Percentiles rank a stretch among this genome's conserved stretches.
Evolutionary conservation across 2,113 vertebrate species (phyloP).

Genomic region (Aleadryas rufinucha): DNA sequence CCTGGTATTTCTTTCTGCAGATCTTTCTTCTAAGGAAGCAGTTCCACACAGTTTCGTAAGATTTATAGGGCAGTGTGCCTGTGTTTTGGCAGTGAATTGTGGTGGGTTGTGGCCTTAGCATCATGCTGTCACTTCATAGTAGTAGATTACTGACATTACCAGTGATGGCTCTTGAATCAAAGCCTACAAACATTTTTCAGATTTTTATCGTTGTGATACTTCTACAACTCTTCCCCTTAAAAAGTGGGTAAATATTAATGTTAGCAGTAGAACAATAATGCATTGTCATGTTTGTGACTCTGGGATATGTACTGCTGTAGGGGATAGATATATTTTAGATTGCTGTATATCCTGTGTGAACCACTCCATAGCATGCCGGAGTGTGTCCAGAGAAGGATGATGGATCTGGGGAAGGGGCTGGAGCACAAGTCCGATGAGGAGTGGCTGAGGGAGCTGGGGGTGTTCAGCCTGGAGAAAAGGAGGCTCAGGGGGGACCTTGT

Average conservation of each 20-base stretch:
- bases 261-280: background rate
- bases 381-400: background rate
- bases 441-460: background rate
- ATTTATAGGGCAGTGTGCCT: background rate
- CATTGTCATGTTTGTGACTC: background rate
- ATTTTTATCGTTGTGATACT: background rate
- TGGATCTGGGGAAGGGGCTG: background rate
- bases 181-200: background rate
- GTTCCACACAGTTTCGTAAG: background rate
- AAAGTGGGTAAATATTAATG: background rate
- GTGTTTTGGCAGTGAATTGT: background rate
- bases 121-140: background rate
- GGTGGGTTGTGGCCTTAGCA: background rate
- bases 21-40: background rate
- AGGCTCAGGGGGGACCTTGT: fast-evolving
- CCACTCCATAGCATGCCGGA: fast-evolving
- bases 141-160: background rate
- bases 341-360: background rate
- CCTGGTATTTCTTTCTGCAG: background rate
- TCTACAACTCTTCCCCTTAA: background rate
- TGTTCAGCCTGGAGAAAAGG: background rate
- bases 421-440: background rate
- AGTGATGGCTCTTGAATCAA: background rate
- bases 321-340: background rate
- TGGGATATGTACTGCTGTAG: background rate